Conservation (phyloP, 2,888 invertebrate genomes). For the Erannis defoliaria region DNA sequence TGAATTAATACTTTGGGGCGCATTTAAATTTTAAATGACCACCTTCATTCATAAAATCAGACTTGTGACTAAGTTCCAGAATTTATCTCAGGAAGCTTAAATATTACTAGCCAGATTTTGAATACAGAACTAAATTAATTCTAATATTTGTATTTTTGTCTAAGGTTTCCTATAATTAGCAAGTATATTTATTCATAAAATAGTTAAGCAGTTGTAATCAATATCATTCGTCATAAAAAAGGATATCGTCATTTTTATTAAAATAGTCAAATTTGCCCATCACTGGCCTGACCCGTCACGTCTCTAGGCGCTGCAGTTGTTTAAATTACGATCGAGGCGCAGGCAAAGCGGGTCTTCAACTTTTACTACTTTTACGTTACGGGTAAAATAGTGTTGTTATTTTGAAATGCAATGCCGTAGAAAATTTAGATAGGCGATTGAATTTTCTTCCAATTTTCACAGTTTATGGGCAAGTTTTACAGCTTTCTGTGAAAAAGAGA, state of each 20-base stretch:
- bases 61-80: too few relatives aligned
- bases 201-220: too few relatives aligned
- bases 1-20: too few relatives aligned
- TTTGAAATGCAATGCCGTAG: slow-evolving; percentile 14
- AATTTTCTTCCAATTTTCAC: slow-evolving; percentile 19
- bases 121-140: too few relatives aligned
- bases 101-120: too few relatives aligned
- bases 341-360: slow-evolving; percentile 52
- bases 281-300: slow-evolving; percentile 51
- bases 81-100: too few relatives aligned
- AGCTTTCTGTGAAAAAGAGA: not conserved
- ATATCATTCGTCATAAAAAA: not conserved
- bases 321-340: slow-evolving; percentile 58
- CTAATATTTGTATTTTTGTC: too few relatives aligned
- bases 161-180: too few relatives aligned
- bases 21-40: too few relatives aligned
- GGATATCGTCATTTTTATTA: slow-evolving; percentile 26
- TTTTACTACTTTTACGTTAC: slow-evolving; percentile 50
- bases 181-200: too few relatives aligned
- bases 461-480: slow-evolving; percentile 10
- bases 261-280: slow-evolving; percentile 20
- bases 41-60: too few relatives aligned
- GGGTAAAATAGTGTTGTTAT: slow-evolving; percentile 11
- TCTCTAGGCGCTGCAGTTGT: slow-evolving; percentile 56
- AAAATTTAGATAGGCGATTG: slow-evolving; percentile 7